Base-by-base conservation (phyloP, 1,140 invertebrate species). In the Drosophila oshimai region DNA sequence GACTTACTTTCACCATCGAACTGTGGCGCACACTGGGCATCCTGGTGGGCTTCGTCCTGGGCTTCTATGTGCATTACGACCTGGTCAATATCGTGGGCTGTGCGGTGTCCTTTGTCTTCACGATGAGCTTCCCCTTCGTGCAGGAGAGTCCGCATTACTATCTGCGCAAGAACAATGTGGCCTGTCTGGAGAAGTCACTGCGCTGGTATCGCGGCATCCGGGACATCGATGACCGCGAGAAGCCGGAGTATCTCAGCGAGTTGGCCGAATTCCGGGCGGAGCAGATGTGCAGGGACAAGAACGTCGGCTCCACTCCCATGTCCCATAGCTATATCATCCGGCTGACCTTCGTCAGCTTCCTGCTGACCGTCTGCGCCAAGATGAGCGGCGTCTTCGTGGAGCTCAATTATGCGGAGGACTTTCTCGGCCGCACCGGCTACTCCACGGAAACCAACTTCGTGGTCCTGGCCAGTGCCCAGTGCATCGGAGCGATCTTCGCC, bases 101-200 rank as follows among this genome's bases (percentile, higher is more conserved):
- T 80, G 90, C 91, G 37, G 90, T 93, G n/a, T 93, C 93, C 4
- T 91, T 93, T 37, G 72, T 89, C 13, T 94, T 93, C 74, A 88
- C 93, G 7, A 60, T 93, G 31, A 83, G 87, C 5, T 93, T 94
- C 61, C 91, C 93, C 20, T 93, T 93, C 69, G 87, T 93, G 33
- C 93, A 93, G 20, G 93, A 94, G 90, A 93, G 93, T 54, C 93
- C 93, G n/a, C 93, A 93, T 64, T 93, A 92, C 67, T 93, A 93
- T 53, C 74, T 93, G 46, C 93, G 92, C 42, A 92, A 91, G 44
- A 91, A 92, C 36, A 89, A 93, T 50, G 81, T 90, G n/a, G 77
- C 92, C 26, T 83, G 90, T 50, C 89, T 93, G 51, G 92, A 93
- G 77, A 90, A 92, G 36, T 91, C 92, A 0, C 79, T 93, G 33